Percentiles rank a stretch among this genome's conserved stretches.
These are phyloP conservation scores for Gambusia affinis DNA, from an alignment of 2,113 vertebrate species.

Conservation along the genomic window DNA sequence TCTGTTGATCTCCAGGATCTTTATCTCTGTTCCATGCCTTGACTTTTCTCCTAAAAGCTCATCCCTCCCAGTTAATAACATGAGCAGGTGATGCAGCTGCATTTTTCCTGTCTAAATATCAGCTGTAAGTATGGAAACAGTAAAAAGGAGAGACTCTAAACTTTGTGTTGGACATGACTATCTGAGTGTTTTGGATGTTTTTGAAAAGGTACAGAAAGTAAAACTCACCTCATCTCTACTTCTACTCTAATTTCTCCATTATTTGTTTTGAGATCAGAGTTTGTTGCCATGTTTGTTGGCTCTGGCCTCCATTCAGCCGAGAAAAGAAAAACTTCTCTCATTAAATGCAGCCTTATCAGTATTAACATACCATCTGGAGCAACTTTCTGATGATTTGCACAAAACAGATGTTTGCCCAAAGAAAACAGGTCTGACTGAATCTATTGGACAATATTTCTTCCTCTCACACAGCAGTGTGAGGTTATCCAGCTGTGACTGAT, in stretches of 20 bases:
- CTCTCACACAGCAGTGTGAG: constrained; percentile 7
- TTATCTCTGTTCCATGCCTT: background rate
- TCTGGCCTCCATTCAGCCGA: constrained; percentile 8
- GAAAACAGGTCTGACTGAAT: constrained; percentile 19
- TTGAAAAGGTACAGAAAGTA: constrained; percentile 17
- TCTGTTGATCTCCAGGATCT: constrained; percentile 15
- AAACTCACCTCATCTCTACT: background rate
- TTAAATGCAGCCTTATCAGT: constrained; percentile 34
- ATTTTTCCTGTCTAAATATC: background rate
- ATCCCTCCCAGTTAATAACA: constrained; percentile 18
- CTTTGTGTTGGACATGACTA: background rate
- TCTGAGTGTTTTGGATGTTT: background rate
- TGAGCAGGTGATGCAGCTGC: background rate
- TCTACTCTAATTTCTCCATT: background rate
- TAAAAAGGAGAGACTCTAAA: constrained; percentile 9
- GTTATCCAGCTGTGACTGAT: constrained; percentile 17
- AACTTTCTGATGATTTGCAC: constrained; percentile 27
- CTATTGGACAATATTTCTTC: background rate
- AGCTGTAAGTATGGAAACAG: constrained; percentile 10
- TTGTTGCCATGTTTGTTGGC: constrained; percentile 9
- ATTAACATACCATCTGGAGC: constrained; percentile 33
- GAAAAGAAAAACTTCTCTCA: constrained; percentile 1
- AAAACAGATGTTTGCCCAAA: constrained; percentile 45
- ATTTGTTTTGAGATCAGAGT: constrained; percentile 19
- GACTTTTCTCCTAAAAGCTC: constrained; percentile 15